Evolutionary conservation across 1,140 invertebrate genomes (phyloP).

Genomic region (Cecropterus lyciades): DNA sequence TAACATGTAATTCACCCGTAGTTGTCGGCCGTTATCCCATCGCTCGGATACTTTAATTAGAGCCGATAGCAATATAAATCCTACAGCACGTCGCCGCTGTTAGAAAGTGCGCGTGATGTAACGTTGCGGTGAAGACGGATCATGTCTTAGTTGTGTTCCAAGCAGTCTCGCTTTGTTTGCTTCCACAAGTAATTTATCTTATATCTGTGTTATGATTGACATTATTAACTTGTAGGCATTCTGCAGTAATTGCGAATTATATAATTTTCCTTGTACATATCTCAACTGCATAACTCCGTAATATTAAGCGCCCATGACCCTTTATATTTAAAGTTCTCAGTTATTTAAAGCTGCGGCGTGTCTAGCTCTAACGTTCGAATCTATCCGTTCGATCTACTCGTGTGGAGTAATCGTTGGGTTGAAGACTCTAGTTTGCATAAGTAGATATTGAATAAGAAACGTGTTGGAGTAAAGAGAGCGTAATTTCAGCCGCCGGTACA

Average conservation of each 20-base stretch:
- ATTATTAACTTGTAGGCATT: conserved; percentile 32
- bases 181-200: conserved; percentile 4
- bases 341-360: neutral
- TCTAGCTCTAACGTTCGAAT: conserved; percentile 13
- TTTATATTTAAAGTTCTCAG: conserved; percentile 26
- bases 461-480: conserved; percentile 33
- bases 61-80: conserved; percentile 64
- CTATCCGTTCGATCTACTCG: conserved; percentile 1
- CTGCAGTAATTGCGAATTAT: conserved; percentile 33
- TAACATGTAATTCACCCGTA: conserved; percentile 51
- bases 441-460: conserved; percentile 33
- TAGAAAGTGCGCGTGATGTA: conserved; percentile 69
- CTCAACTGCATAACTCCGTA: conserved; percentile 9
- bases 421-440: conserved; percentile 30
- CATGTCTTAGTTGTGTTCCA: conserved; percentile 21
- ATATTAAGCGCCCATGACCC: conserved; percentile 12
- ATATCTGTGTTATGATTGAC: conserved; percentile 5
- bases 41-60: conserved; percentile 58
- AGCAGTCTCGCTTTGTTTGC: conserved; percentile 19
- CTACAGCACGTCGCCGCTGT: conserved; percentile 53
- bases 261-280: conserved; percentile 41
- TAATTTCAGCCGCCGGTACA: conserved; percentile 23
- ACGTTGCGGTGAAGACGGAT: conserved; percentile 33
- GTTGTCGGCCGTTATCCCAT: conserved; percentile 44
- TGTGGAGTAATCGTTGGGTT: conserved; percentile 2